phyloP scores from a whole-genome alignment of 2,888 invertebrate genomes.

The Leptinotarsa juncta region DNA sequence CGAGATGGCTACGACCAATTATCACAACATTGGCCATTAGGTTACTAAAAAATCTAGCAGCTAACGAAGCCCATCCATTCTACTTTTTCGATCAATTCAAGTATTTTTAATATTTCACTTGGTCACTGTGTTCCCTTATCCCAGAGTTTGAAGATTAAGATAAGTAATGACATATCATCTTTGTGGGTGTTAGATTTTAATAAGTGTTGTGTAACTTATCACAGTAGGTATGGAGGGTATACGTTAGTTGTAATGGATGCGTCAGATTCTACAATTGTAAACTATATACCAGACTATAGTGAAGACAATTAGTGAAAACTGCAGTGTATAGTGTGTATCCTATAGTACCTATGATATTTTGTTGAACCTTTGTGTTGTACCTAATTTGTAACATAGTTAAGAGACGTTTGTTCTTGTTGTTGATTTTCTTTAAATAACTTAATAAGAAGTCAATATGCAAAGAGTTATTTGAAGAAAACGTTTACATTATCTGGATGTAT shows the following conservation, averaged over 20 bases:
- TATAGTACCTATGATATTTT: conserved; percentile 43
- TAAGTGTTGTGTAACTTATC: conserved; percentile 44
- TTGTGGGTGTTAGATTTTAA: conserved; percentile 44
- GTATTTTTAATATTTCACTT: conserved; percentile 36
- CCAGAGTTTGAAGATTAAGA: conserved; percentile 27
- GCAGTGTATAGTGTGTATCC: conserved; percentile 46
- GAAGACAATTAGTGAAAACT: conserved; percentile 45
- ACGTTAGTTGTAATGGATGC: conserved; percentile 48
- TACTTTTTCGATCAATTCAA: conserved; percentile 35
- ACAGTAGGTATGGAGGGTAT: conserved; percentile 39
- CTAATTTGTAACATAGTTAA: conserved; percentile 44
- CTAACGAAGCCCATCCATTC: conserved; percentile 43
- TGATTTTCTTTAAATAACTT: conserved; percentile 41
- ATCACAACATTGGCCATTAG: conserved; percentile 44
- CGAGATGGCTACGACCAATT: conserved; percentile 46
- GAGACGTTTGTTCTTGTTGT: conserved; percentile 44
- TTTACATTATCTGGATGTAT: conserved; percentile 44
- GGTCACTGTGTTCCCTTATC: conserved; percentile 37
- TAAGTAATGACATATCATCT: conserved; percentile 39
- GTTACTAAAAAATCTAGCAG: conserved; percentile 43
- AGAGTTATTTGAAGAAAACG: conserved; percentile 45
- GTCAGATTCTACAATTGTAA: conserved; percentile 51
- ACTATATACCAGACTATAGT: conserved; percentile 50
- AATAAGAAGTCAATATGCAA: conserved; percentile 16
- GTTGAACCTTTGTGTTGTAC: conserved; percentile 43